Conservation (phyloP, 1,140 invertebrate genomes). For the honey bee (Apis mellifera) region Amel_HAv3.1 CM009941.2:6984501-6985000, state of each 20-base stretch:
- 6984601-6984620: conserved; percentile 88
- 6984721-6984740: conserved; percentile 57
- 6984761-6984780: conserved; percentile 66
- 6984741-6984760: conserved; percentile 58
- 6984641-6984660: conserved; percentile 84
- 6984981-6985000: too few species aligned
- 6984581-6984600: conserved; percentile 89
- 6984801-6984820: conserved; percentile 47
- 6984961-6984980: too few species aligned
- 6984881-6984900: not conserved
- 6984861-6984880: conserved; percentile 46
- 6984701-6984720: conserved; percentile 1
- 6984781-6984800: conserved; percentile 72
- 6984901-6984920: too few species aligned
- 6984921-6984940: too few species aligned
- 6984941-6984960: too few species aligned
- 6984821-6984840: conserved; percentile 22
- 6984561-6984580: not conserved
- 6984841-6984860: conserved; percentile 57
- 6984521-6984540: too few species aligned
- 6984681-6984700: conserved; percentile 53
- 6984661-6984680: conserved; percentile 75
- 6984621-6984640: conserved; percentile 88
- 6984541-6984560: too few species aligned
- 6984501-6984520: too few species aligned